phyloP scores from a whole-genome alignment of 2,888 invertebrate species.

The Seladonia tumulorum region DNA sequence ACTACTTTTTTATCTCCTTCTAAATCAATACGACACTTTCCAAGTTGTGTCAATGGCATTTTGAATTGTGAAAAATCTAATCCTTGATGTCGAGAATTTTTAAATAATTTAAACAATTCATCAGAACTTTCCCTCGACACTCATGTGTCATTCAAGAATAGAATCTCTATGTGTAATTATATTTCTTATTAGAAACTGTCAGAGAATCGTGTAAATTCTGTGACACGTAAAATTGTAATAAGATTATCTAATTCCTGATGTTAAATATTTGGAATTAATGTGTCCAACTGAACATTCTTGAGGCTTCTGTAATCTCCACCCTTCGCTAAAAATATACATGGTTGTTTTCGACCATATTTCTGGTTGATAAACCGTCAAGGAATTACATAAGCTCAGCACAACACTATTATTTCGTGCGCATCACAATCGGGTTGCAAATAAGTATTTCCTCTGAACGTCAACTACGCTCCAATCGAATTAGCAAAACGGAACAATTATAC shows the following conservation, averaged over 20 bases:
- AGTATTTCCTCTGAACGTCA: neutral
- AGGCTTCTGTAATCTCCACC: too few species aligned
- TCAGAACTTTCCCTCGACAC: neutral
- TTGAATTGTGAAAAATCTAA: neutral
- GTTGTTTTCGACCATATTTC: too few species aligned
- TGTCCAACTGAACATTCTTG: too few species aligned
- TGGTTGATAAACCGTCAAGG: neutral
- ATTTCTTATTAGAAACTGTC: neutral
- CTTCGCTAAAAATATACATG: too few species aligned
- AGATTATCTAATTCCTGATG: too few species aligned
- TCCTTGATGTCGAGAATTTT: neutral
- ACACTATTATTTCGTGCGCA: neutral
- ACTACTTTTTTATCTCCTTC: too few species aligned
- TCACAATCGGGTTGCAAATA: neutral
- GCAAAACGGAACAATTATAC: neutral
- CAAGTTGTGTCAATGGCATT: neutral
- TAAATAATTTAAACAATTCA: neutral
- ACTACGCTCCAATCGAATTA: neutral
- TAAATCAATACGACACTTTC: neutral
- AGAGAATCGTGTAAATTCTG: too few species aligned
- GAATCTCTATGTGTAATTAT: neutral
- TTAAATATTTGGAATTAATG: too few species aligned
- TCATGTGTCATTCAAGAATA: neutral
- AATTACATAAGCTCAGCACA: neutral
- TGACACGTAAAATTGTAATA: too few species aligned